A percentile compares a stretch with the other conserved stretches of the same genome.
Evolutionary conservation across 1,140 invertebrate species (phyloP).

Genomic region (Cepaea nemoralis): DNA sequence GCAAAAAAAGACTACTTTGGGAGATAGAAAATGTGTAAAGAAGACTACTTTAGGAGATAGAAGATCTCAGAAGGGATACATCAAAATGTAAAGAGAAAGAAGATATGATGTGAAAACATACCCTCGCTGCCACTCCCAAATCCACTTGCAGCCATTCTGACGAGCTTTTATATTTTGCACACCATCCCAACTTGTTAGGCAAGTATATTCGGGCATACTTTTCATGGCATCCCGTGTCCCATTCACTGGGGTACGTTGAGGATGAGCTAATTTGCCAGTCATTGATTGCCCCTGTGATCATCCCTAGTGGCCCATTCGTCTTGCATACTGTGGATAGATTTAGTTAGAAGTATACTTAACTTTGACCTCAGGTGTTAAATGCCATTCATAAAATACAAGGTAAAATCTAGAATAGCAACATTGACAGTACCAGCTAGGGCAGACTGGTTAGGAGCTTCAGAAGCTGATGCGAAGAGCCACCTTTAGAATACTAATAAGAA

Average conservation of each 20-base stretch:
- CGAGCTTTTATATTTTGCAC: constrained; percentile 73
- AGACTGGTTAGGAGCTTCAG: no score
- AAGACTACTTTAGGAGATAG: no score
- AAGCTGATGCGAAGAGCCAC: no score
- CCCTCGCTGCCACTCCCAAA: constrained; percentile 74
- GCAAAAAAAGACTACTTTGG: no score
- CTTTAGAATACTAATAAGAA: no score
- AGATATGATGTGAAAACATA: constrained; percentile 52
- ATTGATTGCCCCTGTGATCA: constrained; percentile 75
- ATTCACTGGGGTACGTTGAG: constrained; percentile 72
- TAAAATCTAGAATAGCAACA: no score
- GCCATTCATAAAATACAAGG: no score
- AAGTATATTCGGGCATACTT: constrained; percentile 75
- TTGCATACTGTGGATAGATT: constrained; percentile 64
- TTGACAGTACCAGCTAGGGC: no score
- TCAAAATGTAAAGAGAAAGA: not conserved
- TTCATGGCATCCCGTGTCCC: constrained; percentile 74
- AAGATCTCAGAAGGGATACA: no score
- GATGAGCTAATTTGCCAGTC: constrained; percentile 78
- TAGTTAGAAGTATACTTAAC: no score
- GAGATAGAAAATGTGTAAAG: no score
- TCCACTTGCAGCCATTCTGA: constrained; percentile 76
- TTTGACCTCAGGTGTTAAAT: no score
- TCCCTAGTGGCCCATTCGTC: constrained; percentile 73
- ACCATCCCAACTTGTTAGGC: constrained; percentile 75